Conservation (phyloP, 2,113 vertebrate species). For the Phoenicopterus ruber region DNA sequence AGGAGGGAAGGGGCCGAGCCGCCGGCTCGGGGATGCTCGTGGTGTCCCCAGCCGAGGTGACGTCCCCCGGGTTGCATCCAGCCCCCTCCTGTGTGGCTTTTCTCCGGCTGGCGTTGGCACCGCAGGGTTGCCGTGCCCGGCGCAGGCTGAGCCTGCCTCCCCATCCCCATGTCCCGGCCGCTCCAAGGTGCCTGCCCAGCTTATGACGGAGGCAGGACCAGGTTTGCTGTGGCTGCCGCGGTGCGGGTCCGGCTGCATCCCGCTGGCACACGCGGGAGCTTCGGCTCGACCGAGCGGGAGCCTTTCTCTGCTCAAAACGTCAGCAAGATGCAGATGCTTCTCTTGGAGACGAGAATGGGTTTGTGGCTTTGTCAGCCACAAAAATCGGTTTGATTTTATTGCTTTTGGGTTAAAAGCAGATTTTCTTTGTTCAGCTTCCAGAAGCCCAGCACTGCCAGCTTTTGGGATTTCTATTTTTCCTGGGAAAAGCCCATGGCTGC, state of each 20-base stretch:
- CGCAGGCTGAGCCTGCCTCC: neutral
- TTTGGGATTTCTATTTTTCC: constrained; percentile 43
- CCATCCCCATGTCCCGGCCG: fast-evolving
- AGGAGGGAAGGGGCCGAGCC: neutral
- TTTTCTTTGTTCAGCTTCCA: constrained; percentile 11
- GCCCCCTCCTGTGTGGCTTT: neutral
- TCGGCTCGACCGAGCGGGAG: fast-evolving
- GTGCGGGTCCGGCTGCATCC: neutral
- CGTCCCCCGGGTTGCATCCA: neutral
- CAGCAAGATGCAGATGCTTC: neutral
- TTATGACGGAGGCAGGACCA: neutral
- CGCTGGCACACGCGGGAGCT: fast-evolving
- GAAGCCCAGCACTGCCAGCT: neutral
- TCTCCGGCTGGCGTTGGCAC: neutral
- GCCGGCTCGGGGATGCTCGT: fast-evolving
- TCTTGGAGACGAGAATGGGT: neutral
- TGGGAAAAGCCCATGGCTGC: neutral
- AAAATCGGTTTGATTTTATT: neutral
- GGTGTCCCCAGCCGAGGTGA: neutral
- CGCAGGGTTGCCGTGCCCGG: neutral
- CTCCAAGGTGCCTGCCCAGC: fast-evolving
- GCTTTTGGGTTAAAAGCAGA: constrained; percentile 19
- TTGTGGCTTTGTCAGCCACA: constrained; percentile 23
- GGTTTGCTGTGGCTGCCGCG: neutral
- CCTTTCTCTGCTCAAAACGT: neutral